A percentile compares a stretch with the other conserved stretches of the same genome.
These are phyloP conservation scores for Holacanthus passer DNA, from an alignment of 2,113 vertebrate species.

Conservation along the genomic window DNA sequence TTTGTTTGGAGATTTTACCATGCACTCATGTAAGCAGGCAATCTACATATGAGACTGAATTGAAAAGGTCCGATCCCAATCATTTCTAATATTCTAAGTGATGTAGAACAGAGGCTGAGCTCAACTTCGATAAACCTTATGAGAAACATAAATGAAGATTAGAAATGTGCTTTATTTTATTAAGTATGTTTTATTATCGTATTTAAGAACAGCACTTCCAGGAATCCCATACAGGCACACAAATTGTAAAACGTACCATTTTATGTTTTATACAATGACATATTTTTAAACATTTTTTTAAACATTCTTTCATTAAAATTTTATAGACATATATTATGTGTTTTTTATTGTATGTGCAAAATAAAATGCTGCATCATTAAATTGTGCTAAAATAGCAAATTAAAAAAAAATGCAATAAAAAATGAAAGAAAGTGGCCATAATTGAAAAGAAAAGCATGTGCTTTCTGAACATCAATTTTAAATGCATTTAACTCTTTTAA, in stretches of 20 bases:
- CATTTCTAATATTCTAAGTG: slow-evolving; percentile 77
- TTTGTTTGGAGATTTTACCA: slow-evolving; percentile 63
- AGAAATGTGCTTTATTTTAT: slow-evolving; percentile 44
- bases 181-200: slow-evolving; percentile 35
- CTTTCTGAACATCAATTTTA: neutral
- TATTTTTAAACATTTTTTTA: neutral
- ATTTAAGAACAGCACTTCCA: slow-evolving; percentile 16
- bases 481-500: neutral
- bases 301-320: neutral
- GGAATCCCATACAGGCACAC: slow-evolving; percentile 7
- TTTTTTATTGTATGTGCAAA: neutral
- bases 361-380: neutral
- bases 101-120: slow-evolving; percentile 56
- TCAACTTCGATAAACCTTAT: slow-evolving; percentile 47
- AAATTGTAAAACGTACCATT: slow-evolving; percentile 2
- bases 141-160: slow-evolving; percentile 57
- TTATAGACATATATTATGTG: neutral
- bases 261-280: neutral
- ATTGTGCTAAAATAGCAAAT: neutral
- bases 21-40: slow-evolving; percentile 54
- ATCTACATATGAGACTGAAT: slow-evolving; percentile 68
- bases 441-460: no score
- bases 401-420: neutral
- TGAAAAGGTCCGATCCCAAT: slow-evolving; percentile 68
- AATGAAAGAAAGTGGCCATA: no score